Evolutionary conservation across 2,888 invertebrate genomes (phyloP).

Genomic region (Hetaerina titia): DNA sequence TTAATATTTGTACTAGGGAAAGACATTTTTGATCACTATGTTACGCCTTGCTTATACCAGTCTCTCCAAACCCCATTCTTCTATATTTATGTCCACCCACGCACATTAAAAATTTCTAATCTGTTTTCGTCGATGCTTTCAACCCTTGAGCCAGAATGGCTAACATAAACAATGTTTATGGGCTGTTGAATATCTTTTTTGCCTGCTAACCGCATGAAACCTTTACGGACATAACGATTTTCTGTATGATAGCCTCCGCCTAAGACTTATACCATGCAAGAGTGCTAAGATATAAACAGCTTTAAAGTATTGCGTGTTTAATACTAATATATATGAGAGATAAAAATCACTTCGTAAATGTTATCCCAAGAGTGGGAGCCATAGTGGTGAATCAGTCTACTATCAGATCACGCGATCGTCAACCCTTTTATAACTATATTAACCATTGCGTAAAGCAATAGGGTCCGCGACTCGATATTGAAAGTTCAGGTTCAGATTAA

Average conservation of each 20-base stretch:
- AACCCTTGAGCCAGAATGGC: background rate
- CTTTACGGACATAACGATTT: background rate
- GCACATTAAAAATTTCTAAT: background rate
- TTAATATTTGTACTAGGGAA: too few species aligned
- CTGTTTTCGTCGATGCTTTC: background rate
- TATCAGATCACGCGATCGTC: background rate
- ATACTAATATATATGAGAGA: background rate
- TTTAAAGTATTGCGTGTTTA: background rate
- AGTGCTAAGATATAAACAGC: background rate
- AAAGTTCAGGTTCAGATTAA: too few species aligned
- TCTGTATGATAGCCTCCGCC: background rate
- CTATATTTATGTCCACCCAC: background rate
- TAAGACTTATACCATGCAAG: background rate
- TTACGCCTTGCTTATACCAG: background rate
- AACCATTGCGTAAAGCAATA: background rate
- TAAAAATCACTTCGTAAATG: background rate
- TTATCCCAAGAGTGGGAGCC: background rate
- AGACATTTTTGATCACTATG: background rate
- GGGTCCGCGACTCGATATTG: too few species aligned
- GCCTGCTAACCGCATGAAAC: conserved; percentile 4
- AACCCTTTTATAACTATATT: background rate
- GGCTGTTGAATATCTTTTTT: background rate
- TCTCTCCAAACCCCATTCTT: background rate
- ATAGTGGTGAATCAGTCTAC: background rate
- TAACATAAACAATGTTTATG: background rate